Conservation (phyloP, 2,888 invertebrate genomes). For the Parasteatoda lunata region DNA sequence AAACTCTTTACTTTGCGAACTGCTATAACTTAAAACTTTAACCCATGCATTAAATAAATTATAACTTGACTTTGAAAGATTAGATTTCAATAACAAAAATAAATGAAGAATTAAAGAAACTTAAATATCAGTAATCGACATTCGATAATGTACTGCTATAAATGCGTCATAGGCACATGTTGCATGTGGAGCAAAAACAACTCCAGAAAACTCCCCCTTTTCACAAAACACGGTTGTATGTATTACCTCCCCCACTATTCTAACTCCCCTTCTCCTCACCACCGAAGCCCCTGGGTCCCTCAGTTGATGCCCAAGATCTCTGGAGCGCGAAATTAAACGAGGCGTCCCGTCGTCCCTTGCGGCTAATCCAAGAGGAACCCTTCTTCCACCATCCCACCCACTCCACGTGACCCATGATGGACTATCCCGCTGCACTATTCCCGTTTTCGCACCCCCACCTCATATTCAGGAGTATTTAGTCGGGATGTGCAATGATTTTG, state of each 20-base stretch:
- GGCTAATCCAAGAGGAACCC: constrained; percentile 46
- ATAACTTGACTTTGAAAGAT: too few relatives aligned
- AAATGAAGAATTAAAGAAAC: too few relatives aligned
- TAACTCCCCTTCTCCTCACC: constrained; percentile 14
- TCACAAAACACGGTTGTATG: constrained; percentile 4
- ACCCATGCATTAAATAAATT: too few relatives aligned
- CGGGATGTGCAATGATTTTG: constrained; percentile 18
- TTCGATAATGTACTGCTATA: background rate
- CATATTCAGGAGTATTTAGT: background rate
- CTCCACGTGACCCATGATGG: constrained; percentile 62
- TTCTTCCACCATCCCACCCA: background rate
- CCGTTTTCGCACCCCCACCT: constrained; percentile 43
- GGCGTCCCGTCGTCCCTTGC: constrained; percentile 64
- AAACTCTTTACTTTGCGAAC: too few relatives aligned
- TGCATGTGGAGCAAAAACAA: constrained; percentile 35
- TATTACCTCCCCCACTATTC: constrained; percentile 6
- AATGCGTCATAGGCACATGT: constrained; percentile 52
- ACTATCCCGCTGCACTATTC: constrained; percentile 35
- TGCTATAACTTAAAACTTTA: too few relatives aligned
- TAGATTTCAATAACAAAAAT: too few relatives aligned
- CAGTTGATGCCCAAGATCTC: constrained; percentile 30
- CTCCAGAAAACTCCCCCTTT: background rate
- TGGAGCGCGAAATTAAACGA: constrained; percentile 69
- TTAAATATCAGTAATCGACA: too few relatives aligned
- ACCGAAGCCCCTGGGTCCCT: constrained; percentile 43